Evolutionary conservation across 2,888 invertebrate genomes (phyloP), one percentile per base, ranked within the genome.

Genomic region (Leptinotarsa haldemani): DNA sequence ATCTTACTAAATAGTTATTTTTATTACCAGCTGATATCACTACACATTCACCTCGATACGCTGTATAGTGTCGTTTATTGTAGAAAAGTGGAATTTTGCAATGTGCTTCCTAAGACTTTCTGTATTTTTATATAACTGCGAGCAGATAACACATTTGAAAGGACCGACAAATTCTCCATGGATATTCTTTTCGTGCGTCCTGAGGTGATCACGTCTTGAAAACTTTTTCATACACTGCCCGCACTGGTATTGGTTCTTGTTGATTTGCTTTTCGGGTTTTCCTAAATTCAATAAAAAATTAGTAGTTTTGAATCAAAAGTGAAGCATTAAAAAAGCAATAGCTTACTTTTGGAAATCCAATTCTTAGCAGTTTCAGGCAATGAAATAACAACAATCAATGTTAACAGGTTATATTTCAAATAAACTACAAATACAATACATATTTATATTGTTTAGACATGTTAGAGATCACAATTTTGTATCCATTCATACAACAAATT

Each of bases 111-210:
- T 82, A 48, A 88, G 82, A 82, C 88, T 88, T 77, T 88, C 88
- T 9, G 87, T 84, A 78, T 88, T 88, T 84, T 88, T 88, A 79
- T 88, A 88, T 66, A 88, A 77, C 76, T 88, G 88, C 63, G 86
- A 84, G 79, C 88, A 88, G 69, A 88, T 87, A 52, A 83, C 80
- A 74, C 88, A 88, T 69, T 85, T 86, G 78, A 88, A 88, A 15
- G 88, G 88, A 16, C 88, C 88, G 4, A 86, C 88, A 75, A 88
- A 88, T 78, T 88, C 88, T 18, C 88, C 88, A 77, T 88, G 88
- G 69, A 88, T 87, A 78, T 88, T 88, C 83, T 88, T 88, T 80
- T 88, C 87, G 80, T 88, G 88, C 65, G 88, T 88, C 71, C 87
- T 81, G 70, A 88, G 84, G 76, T 88, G 88, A 80, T 88, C 88